Percentiles rank a stretch among this genome's conserved stretches.
These are phyloP conservation scores for Capromys pilorides DNA, from an alignment of 2,797 vertebrate species.

Conservation along the genomic window DNA sequence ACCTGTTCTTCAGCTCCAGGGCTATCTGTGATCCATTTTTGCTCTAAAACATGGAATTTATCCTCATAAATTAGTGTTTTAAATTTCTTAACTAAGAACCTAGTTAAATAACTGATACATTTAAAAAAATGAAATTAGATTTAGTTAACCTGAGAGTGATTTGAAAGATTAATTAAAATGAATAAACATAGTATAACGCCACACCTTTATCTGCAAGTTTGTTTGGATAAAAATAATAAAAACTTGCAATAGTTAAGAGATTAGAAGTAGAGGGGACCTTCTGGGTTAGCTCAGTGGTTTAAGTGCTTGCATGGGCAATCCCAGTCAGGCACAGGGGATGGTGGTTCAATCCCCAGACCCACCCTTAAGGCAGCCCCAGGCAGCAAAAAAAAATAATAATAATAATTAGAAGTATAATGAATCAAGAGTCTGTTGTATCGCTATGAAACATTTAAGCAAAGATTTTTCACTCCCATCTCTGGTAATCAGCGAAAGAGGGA, in stretches of 20 bases:
- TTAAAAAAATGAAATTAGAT: slow-evolving; percentile 49
- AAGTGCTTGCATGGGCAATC: no score
- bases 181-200: not conserved
- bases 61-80: no score
- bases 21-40: no score
- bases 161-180: slow-evolving; percentile 49
- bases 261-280: no score
- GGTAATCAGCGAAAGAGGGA: not conserved
- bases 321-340: no score
- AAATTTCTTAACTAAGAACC: no score
- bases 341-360: no score
- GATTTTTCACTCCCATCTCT: not conserved
- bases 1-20: no score
- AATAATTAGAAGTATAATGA: slow-evolving; percentile 32
- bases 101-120: no score
- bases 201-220: slow-evolving; percentile 43
- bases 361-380: no score
- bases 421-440: not conserved
- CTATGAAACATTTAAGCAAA: slow-evolving; percentile 3
- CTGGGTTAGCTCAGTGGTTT: no score
- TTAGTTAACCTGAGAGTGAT: slow-evolving; percentile 8
- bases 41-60: no score
- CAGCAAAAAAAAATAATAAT: not conserved
- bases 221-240: slow-evolving; percentile 14
- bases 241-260: not conserved